These are phyloP conservation scores for Xerus inauris DNA, from an alignment of 2,113 vertebrate genomes.

Conservation along the genomic window DNA sequence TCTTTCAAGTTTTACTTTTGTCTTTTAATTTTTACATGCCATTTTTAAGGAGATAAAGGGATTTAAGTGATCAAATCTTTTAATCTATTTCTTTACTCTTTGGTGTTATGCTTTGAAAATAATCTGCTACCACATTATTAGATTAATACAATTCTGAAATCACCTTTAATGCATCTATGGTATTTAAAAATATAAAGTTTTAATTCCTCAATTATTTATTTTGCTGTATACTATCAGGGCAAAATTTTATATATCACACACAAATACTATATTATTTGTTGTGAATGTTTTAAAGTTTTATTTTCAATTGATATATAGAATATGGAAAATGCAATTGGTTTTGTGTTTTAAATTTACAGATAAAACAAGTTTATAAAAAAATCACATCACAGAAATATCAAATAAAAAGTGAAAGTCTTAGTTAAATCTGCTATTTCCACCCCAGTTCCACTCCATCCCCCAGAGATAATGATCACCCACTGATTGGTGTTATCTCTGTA, in stretches of 20 bases:
- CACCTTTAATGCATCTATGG: neutral
- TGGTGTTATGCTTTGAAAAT: constrained; percentile 55
- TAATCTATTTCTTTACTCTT: constrained; percentile 20
- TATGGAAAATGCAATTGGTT: neutral
- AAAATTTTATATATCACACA: neutral
- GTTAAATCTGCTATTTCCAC: neutral
- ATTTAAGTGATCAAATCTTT: constrained; percentile 54
- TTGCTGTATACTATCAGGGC: neutral
- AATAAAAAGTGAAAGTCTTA: neutral
- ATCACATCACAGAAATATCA: neutral
- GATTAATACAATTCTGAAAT: neutral
- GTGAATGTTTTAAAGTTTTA: neutral
- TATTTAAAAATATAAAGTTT: constrained; percentile 23
- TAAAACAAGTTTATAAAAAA: neutral
- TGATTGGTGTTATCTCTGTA: neutral
- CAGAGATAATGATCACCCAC: accelerated
- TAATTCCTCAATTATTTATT: constrained; percentile 27
- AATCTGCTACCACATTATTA: constrained; percentile 32
- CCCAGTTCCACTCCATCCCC: neutral
- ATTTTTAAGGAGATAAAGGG: constrained; percentile 47
- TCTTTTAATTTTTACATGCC: constrained; percentile 43
- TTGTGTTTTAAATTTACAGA: neutral
- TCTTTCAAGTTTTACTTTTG: constrained; percentile 20
- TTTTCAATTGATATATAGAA: neutral
- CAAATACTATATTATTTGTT: neutral